Conservation (phyloP, 2,797 vertebrate genomes). For the Mus caroli region DNA sequence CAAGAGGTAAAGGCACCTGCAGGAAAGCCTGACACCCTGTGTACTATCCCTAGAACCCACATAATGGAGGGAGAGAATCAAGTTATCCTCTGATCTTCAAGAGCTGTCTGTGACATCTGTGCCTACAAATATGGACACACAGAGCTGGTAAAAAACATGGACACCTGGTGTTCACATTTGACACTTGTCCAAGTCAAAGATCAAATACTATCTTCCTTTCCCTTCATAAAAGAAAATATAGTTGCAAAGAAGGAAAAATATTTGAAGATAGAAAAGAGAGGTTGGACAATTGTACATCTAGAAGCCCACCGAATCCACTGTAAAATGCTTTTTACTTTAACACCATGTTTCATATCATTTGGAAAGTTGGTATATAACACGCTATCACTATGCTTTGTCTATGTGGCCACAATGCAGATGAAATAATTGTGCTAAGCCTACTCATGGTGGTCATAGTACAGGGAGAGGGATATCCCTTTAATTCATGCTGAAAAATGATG, state of each 20-base stretch:
- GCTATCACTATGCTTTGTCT: neutral
- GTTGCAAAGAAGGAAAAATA: neutral
- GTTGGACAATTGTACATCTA: neutral
- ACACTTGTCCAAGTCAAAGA: neutral
- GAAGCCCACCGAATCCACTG: neutral
- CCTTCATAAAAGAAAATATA: slow-evolving; percentile 10
- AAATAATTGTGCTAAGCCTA: neutral
- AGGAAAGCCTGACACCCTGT: too few relatives aligned
- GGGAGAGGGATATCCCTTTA: neutral
- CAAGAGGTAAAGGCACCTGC: neutral
- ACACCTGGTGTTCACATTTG: neutral
- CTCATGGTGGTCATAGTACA: neutral
- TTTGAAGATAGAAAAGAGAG: neutral
- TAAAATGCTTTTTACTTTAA: slow-evolving; percentile 32
- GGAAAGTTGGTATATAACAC: neutral
- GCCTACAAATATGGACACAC: neutral
- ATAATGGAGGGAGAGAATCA: neutral
- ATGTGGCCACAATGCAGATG: neutral
- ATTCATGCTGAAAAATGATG: neutral
- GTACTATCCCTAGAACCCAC: neutral
- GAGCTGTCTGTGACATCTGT: neutral
- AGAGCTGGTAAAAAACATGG: neutral
- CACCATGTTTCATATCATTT: slow-evolving; percentile 7
- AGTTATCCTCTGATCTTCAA: neutral
- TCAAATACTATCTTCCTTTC: neutral